These are phyloP conservation scores for Corynorhinus townsendii DNA, from an alignment of 2,113 vertebrate species.

Conservation along the genomic window DNA sequence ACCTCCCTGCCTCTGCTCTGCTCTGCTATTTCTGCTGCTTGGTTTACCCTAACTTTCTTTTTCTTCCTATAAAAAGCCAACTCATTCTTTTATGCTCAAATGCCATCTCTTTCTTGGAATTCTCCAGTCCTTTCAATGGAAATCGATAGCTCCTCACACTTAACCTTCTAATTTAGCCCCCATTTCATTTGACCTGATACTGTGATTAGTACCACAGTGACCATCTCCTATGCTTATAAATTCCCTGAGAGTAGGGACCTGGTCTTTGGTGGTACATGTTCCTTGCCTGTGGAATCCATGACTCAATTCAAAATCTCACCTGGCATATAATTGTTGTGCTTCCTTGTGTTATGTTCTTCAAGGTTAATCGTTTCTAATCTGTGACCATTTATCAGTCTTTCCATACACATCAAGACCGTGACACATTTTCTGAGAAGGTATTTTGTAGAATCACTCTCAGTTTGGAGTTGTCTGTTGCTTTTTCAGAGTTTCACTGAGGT, in stretches of 20 bases:
- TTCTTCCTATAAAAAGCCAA: background rate
- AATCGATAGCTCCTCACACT: background rate
- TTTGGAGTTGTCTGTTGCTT: no score
- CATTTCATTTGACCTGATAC: background rate
- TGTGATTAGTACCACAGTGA: background rate
- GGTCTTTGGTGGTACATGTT: no score
- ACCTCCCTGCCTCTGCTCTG: no score
- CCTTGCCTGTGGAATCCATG: background rate
- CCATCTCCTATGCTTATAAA: background rate
- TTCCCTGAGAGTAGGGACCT: background rate
- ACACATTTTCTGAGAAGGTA: no score
- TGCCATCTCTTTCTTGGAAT: background rate
- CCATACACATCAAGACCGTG: no score
- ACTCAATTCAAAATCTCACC: no score
- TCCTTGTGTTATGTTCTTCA: no score
- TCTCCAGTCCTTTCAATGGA: background rate
- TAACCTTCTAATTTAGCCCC: background rate
- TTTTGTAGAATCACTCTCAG: no score
- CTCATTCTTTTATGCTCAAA: background rate
- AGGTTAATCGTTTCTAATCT: no score
- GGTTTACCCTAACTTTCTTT: background rate
- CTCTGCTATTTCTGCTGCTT: background rate
- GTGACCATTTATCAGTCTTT: no score
- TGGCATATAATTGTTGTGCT: no score
- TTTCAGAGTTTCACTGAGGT: no score